Conservation (phyloP, 1,140 invertebrate genomes). For the Eumeta japonica region DNA sequence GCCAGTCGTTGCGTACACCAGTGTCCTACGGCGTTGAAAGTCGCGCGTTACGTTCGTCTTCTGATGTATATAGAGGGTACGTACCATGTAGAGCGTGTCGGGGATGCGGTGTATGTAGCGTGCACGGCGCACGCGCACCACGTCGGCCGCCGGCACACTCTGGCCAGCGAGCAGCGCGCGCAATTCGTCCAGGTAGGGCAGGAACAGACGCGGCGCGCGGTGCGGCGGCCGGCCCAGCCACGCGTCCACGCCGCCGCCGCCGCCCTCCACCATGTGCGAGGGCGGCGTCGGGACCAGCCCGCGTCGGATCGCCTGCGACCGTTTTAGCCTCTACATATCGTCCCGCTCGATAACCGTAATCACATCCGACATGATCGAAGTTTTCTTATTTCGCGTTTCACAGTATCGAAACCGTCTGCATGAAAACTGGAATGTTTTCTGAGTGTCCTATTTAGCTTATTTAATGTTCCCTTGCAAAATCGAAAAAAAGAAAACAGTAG, state of each 20-base stretch:
- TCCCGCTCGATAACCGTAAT: background rate
- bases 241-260: constrained; percentile 64
- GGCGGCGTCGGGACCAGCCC: constrained; percentile 72
- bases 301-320: constrained; percentile 69
- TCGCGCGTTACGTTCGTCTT: background rate
- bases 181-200: constrained; percentile 92
- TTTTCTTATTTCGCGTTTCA: background rate
- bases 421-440: too few species aligned
- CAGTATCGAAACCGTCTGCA: too few species aligned
- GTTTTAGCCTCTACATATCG: constrained; percentile 1
- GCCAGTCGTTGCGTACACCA: too few species aligned
- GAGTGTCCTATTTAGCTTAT: too few species aligned
- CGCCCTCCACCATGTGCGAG: constrained; percentile 12
- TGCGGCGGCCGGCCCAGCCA: constrained; percentile 85
- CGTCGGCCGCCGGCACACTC: constrained; percentile 74
- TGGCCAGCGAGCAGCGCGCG: constrained; percentile 87
- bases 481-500: too few species aligned
- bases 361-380: background rate
- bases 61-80: background rate
- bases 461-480: too few species aligned
- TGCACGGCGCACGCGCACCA: constrained; percentile 71
- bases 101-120: constrained; percentile 77
- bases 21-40: background rate
- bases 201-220: constrained; percentile 83
- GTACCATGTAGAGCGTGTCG: constrained; percentile 92